Evolutionary conservation across 2,888 invertebrate genomes (phyloP), one percentile per base, ranked within the genome.

Genomic region (Lamellibrachia columna): DNA sequence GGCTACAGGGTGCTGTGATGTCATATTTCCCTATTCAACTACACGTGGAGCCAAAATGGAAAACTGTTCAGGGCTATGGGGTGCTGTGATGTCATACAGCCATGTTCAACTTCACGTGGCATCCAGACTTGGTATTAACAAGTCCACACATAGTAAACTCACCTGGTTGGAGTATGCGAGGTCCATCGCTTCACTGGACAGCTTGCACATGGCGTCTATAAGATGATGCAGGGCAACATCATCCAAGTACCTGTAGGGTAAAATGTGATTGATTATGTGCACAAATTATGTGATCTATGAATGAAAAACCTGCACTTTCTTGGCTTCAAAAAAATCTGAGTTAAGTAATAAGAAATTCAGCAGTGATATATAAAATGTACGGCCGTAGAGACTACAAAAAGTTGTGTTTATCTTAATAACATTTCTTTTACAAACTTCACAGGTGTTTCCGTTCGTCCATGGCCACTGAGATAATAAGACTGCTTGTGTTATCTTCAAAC

Each of bases 141-240:
- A 40, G 40, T 40, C 40, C 40, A 40, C 40, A 40, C 40, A 40
- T 40, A 92, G 28, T 58, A 7, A 9, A 95, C 97, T 97, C 96
- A 98, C 98, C 96, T 99, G 97, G 96, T 99, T 99, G 11, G 98
- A 98, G 96, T 98, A 99, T 0, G 99, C 99, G 93, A 99, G 97
- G 95, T 99, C 99, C 99, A 99, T 99, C 53, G 99, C 98, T 96
- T 99, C 99, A 94, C 98, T 98, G 0, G 99, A 99, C 52, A 99
- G 97, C 97, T 99, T 99, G 96, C 99, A 99, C 0, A 99, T 97
- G 0, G 99, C 99, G 96, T 99, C 99, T 92, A 99, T 99, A 75
- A 99, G 97, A 96, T 99, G 99, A 97, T 99, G 99, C 6, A 99
- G 97, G 2, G 99, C 98, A 3, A 98, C 98, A 96, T 99, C 99